phyloP scores from a whole-genome alignment of 2,113 vertebrate genomes.

The Buteo buteo region DNA sequence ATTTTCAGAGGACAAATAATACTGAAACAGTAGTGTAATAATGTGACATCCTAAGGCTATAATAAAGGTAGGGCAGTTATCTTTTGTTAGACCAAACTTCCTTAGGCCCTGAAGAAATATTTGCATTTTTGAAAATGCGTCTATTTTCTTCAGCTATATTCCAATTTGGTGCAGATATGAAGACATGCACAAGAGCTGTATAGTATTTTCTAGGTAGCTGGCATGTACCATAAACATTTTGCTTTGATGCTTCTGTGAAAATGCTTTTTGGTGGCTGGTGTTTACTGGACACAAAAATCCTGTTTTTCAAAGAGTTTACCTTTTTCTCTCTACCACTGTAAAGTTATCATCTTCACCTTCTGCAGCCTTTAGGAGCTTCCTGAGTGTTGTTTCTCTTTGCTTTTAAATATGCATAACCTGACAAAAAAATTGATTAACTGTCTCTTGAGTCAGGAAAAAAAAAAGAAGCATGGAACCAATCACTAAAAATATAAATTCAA shows the following conservation, averaged over 20 bases:
- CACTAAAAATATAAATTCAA: not conserved
- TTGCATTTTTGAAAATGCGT: not conserved
- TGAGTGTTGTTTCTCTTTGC: not conserved
- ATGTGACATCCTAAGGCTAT: not conserved
- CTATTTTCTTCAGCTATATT: not conserved
- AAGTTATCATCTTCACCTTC: not conserved
- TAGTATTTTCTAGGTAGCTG: not conserved
- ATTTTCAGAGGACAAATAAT: not conserved
- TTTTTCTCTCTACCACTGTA: not conserved
- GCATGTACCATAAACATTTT: not conserved
- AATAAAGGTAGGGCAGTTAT: not conserved
- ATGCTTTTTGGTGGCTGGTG: not conserved
- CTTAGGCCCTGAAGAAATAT: not conserved
- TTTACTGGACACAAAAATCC: not conserved
- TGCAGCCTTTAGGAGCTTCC: not conserved
- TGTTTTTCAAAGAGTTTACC: not conserved
- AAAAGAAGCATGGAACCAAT: not conserved
- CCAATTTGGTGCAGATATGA: not conserved
- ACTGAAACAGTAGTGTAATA: not conserved
- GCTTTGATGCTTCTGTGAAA: not conserved
- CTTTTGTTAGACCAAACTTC: not conserved
- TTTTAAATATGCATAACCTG: not conserved
- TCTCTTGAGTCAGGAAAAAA: not conserved
- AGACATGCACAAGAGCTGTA: not conserved
- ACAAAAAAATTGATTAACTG: not conserved